Base-by-base conservation (phyloP, 2,888 invertebrate species). In the Pristionchus exspectatus region DNA sequence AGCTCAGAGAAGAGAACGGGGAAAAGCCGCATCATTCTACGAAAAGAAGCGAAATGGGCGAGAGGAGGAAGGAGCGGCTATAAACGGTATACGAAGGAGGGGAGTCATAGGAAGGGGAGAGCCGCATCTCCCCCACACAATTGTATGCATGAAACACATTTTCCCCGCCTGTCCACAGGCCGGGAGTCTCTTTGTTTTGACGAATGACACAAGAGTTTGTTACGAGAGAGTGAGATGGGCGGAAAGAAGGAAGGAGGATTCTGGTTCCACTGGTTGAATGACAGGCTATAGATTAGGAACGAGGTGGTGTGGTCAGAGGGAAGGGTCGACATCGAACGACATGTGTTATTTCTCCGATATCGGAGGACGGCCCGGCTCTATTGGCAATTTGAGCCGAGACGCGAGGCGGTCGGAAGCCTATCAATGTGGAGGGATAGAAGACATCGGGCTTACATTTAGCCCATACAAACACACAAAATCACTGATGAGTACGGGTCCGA, bases 131-230 rank as follows among this genome's bases (percentile, higher is more conserved):
- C 44, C n/a, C 12, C 72, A 30, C 72, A 30, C 44, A 44, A 77
- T 77, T 44, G 77, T 77, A 77, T 77, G 77, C 77, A 77, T 77
- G 77, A 77, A 50, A 44, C 77, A 50, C 77, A 77, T 77, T 77
- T 33, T 12, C 21, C 4, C 72, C 33, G 30, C 72, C 72, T 14
- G 27, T 72, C 16, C 30, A 18, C 72, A 72, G 9, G 33, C 38
- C 24, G n/a, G 69, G 69, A 27, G 69, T 69, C 44, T 50, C 56
- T 30, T 14, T 72, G 72, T 72, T 72, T 72, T 72, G 72, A 72
- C 72, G 30, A 56, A 56, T 56, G 56, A 33, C 72, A 33, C 72
- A 72, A 72, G 44, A 50, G 44, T 30, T 72, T 33, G 30, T 72
- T 72, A 72, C 27, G 33, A 30, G 54, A 1, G 54, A 56, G 44